Percentiles rank a stretch among this genome's conserved stretches.
Evolutionary conservation across 2,888 invertebrate species (phyloP).

Genomic region (Geophilus truncorum): DNA sequence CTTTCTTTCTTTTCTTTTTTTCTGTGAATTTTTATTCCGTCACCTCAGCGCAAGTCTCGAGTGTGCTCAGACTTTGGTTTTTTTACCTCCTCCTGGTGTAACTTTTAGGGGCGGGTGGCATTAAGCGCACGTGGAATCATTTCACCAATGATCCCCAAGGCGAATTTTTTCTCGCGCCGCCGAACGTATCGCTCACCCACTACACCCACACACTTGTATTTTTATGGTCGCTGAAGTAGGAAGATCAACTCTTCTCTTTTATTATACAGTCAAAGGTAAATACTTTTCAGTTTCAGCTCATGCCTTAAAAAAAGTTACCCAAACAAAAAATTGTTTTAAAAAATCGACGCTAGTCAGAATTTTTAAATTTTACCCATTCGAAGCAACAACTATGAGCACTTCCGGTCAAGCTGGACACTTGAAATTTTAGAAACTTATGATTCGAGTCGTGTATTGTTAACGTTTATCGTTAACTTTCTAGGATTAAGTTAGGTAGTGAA

Average conservation of each 20-base stretch:
- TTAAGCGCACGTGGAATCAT: neutral
- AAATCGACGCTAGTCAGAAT: too few relatives aligned
- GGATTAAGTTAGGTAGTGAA: too few relatives aligned
- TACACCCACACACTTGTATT: neutral
- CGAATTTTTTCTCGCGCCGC: neutral
- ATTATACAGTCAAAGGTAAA: neutral
- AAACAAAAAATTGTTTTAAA: neutral
- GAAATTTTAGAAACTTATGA: too few relatives aligned
- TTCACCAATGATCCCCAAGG: neutral
- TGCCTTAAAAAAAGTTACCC: neutral
- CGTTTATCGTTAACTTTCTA: too few relatives aligned
- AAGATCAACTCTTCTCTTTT: neutral
- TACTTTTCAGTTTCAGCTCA: neutral
- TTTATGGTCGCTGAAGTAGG: neutral
- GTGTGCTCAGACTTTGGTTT: neutral
- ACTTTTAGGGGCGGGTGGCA: neutral
- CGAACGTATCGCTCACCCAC: neutral
- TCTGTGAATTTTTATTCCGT: neutral
- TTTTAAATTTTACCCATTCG: too few relatives aligned
- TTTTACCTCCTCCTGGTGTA: neutral
- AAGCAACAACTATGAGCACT: too few relatives aligned
- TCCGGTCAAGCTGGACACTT: too few relatives aligned
- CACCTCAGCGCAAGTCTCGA: neutral
- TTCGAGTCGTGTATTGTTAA: too few relatives aligned
- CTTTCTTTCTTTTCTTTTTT: too few relatives aligned